Conservation (phyloP, 1,140 invertebrate species). For the Conus betulinus region DNA sequence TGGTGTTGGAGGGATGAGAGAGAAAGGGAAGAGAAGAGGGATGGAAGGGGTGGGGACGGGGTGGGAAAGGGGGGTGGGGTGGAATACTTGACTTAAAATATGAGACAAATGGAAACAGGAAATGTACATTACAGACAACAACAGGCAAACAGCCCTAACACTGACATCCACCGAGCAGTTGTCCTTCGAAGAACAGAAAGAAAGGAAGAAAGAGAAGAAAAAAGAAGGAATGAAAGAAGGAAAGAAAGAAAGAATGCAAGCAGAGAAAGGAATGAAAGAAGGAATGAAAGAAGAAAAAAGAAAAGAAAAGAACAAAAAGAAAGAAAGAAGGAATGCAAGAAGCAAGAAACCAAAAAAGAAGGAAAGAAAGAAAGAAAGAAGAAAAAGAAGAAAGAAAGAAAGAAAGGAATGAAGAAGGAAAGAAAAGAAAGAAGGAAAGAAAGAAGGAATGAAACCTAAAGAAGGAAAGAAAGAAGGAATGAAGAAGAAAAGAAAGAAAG, state of each 20-base stretch:
- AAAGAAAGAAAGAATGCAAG: neutral
- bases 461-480: neutral
- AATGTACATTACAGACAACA: too few species aligned
- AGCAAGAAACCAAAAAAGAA: neutral
- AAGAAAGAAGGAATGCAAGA: neutral
- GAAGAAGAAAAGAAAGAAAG: neutral
- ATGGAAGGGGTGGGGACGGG: too few species aligned
- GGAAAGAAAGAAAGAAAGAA: neutral
- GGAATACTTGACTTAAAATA: too few species aligned
- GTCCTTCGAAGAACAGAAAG: neutral
- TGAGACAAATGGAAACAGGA: too few species aligned
- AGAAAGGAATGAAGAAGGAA: neutral
- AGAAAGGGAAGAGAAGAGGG: too few species aligned
- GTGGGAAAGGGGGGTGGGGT: too few species aligned
- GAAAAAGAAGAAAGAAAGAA: neutral
- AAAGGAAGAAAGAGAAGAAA: neutral
- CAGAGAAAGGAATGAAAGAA: neutral
- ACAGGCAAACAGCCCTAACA: too few species aligned
- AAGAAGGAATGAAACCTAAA: neutral
- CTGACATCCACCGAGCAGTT: too few species aligned
- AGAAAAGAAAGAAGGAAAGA: neutral
- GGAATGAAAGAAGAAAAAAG: neutral
- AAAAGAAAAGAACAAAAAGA: neutral
- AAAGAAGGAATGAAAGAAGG: neutral
- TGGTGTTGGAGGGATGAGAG: too few species aligned